Percentiles rank a stretch among this genome's conserved stretches.
Conservation (phyloP, 2,888 invertebrate genomes). For the Lithosia quadra region DNA sequence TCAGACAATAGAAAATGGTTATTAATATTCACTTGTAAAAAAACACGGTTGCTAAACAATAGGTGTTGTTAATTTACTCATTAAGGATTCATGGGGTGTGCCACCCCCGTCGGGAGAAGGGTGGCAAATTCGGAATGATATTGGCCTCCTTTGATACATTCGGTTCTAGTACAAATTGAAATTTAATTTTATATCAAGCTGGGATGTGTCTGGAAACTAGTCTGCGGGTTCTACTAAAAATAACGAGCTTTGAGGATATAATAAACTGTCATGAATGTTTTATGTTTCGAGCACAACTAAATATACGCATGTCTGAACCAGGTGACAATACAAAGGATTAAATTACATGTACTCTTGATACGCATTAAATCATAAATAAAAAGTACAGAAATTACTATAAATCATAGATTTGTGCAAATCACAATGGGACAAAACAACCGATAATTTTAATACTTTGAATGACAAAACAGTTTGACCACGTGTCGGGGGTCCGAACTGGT, state of each 20-base stretch:
- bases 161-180: constrained; percentile 53
- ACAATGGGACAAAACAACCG: constrained; percentile 70
- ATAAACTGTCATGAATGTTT: not conserved
- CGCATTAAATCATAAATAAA: constrained; percentile 23
- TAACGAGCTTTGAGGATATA: constrained; percentile 2
- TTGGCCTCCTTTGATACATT: constrained; percentile 59
- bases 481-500: constrained; percentile 80
- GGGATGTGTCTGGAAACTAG: constrained; percentile 29
- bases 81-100: constrained; percentile 83
- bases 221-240: constrained; percentile 16
- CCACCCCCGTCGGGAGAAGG: constrained; percentile 51
- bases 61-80: constrained; percentile 86
- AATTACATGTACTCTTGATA: constrained; percentile 9
- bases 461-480: constrained; percentile 82
- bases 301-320: not conserved
- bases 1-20: constrained; percentile 80
- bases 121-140: constrained; percentile 56
- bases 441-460: constrained; percentile 80
- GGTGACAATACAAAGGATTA: constrained; percentile 5
- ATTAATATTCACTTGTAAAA: constrained; percentile 84
- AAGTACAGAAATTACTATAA: constrained; percentile 45
- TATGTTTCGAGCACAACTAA: not conserved
- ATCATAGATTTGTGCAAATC: constrained; percentile 57
- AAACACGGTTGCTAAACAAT: constrained; percentile 82
- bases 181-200: constrained; percentile 51